Evolutionary conservation across 2,888 invertebrate species (phyloP), one percentile per base, ranked within the genome.

Genomic region (Heliconius hortense): DNA sequence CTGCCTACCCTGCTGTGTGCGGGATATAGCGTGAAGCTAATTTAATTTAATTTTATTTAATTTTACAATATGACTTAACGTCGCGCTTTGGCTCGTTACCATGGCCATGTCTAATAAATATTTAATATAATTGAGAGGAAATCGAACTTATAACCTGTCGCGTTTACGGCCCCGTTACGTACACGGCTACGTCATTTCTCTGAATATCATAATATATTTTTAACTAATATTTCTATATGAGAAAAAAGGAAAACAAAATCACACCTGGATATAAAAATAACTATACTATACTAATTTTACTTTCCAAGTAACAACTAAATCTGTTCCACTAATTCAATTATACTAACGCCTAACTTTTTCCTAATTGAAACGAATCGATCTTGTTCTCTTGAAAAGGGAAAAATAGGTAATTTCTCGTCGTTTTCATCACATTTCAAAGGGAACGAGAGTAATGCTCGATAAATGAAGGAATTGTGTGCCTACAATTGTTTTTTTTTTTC

Each of bases 331-430:
- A 78, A 78, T 78, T 77, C 71, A 77, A 78, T 78, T 77, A 78
- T 64, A 63, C 15, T 8, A 56, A 28, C 28, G 56, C 73, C 56
- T 63, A 75, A 73, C 70, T 59, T 75, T 77, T 74, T 72, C 64
- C 73, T 77, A 75, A 78, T 75, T 73, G 75, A 78, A 75, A 78
- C 60, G 75, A 73, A 78, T 77, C 67, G 77, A 78, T 74, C 64
- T 71, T 70, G 43, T 66, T 64, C 66, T 21, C 64, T 35, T 62
- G 43, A 64, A 73, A 78, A 77, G 63, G 67, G 56, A 53, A 66
- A 43, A 56, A 60, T 48, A 26, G n/a, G 5, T 26, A 71, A 68
- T 68, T 68, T 71, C 35, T 62, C 71, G 74, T 67, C 71, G 60
- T 63, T 72, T 73, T 67, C 68, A 62, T 26, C 68, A 77, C 76